Evolutionary conservation across 1,140 invertebrate genomes (phyloP).

Genomic region (Pseudomyrmex concolor): DNA sequence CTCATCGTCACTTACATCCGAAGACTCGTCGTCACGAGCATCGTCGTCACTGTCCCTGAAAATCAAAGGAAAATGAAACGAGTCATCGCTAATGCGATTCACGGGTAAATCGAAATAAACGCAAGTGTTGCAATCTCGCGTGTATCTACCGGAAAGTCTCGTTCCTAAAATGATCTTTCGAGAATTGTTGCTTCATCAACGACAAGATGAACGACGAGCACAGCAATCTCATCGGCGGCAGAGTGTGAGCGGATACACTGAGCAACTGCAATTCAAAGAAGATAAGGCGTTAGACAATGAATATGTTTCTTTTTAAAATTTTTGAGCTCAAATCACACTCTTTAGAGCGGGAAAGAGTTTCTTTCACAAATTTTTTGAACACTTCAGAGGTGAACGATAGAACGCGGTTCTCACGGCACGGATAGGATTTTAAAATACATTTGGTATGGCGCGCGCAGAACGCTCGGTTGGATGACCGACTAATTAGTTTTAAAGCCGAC

Average conservation of each 20-base stretch:
- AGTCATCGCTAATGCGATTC: neutral
- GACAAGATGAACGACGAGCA: conserved; percentile 84
- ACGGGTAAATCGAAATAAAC: neutral
- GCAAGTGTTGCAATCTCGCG: neutral
- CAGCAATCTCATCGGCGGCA: conserved; percentile 84
- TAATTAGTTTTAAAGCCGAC: conserved; percentile 69
- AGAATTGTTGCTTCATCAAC: conserved; percentile 75
- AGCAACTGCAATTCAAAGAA: conserved; percentile 83
- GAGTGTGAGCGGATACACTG: conserved; percentile 85
- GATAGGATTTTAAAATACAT: neutral
- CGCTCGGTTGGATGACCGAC: conserved; percentile 5
- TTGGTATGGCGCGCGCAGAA: neutral
- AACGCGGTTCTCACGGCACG: too few relatives aligned
- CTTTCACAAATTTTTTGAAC: too few relatives aligned
- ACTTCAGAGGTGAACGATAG: too few relatives aligned
- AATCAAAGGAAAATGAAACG: neutral
- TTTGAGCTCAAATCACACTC: too few relatives aligned
- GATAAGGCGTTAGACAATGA: neutral
- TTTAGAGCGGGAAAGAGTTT: too few relatives aligned
- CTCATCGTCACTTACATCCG: conserved; percentile 56
- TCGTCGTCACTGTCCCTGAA: conserved; percentile 29
- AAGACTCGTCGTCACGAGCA: conserved; percentile 42
- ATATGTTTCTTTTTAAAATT: too few relatives aligned
- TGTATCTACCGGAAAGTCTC: conserved; percentile 43
- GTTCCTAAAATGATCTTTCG: conserved; percentile 61